phyloP scores from a whole-genome alignment of 2,888 invertebrate species.

The Laothoe populi region DNA sequence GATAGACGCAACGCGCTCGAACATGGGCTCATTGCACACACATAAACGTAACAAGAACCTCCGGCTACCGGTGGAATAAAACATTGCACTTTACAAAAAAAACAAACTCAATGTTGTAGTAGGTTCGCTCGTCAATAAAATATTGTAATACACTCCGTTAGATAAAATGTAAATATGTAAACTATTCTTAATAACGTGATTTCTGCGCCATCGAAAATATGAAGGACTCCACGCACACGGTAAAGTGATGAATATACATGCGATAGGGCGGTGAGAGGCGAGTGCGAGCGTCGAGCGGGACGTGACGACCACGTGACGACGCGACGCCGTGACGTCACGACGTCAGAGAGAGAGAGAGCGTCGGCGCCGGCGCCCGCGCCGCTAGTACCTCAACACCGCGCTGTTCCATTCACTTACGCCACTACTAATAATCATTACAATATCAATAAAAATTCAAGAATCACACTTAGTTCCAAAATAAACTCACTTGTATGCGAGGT shows the following conservation, averaged over 20 bases:
- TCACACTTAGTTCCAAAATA: constrained; percentile 91
- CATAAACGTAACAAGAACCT: constrained; percentile 79
- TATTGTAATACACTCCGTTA: constrained; percentile 84
- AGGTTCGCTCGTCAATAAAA: constrained; percentile 82
- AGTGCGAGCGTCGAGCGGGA: constrained; percentile 32
- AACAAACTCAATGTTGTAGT: constrained; percentile 85
- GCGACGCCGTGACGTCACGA: constrained; percentile 18
- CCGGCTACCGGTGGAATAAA: constrained; percentile 83
- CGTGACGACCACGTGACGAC: neutral
- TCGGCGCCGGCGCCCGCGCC: constrained; percentile 41
- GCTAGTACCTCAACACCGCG: constrained; percentile 66
- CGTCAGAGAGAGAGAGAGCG: constrained; percentile 33
- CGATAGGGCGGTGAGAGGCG: constrained; percentile 44
- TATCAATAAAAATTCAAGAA: constrained; percentile 87
- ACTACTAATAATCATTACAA: constrained; percentile 85
- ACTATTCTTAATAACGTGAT: constrained; percentile 83
- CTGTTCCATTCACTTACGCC: constrained; percentile 77
- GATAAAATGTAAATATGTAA: constrained; percentile 85
- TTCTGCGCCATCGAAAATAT: constrained; percentile 81
- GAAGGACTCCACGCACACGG: constrained; percentile 82
- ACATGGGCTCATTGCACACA: constrained; percentile 74
- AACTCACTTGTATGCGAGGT: constrained; percentile 91
- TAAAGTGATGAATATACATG: constrained; percentile 66
- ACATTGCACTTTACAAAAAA: constrained; percentile 83
- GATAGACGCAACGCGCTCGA: constrained; percentile 58